These are phyloP conservation scores for Pteria penguin DNA, from an alignment of 2,888 invertebrate genomes.

Conservation along the genomic window DNA sequence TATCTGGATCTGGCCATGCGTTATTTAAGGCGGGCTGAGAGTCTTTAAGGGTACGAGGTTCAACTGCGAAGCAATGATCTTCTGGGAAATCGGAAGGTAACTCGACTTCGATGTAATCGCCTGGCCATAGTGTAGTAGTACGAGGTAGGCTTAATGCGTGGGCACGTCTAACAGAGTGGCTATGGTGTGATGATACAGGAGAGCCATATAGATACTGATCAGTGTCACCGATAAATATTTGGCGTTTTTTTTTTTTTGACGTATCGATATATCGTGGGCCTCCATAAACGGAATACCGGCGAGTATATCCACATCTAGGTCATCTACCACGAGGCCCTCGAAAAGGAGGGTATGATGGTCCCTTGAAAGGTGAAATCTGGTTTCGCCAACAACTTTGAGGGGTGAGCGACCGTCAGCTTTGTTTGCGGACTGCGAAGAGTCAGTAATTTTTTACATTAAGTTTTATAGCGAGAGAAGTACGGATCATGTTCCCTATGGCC, in stretches of 20 bases:
- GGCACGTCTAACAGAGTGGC: constrained; percentile 19
- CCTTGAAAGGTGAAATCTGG: too few species aligned
- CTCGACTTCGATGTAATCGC: constrained; percentile 40
- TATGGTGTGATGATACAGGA: background rate
- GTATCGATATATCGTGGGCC: constrained; percentile 51
- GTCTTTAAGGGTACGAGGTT: constrained; percentile 15
- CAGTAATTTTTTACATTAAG: constrained; percentile 2
- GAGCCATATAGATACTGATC: constrained; percentile 16
- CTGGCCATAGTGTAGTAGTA: constrained; percentile 44
- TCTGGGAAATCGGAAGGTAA: too few species aligned
- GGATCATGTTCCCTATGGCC: constrained; percentile 33
- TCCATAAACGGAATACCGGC: constrained; percentile 57
- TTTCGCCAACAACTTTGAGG: constrained; percentile 16
- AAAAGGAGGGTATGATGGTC: too few species aligned
- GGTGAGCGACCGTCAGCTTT: constrained; percentile 22
- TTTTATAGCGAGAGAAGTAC: background rate
- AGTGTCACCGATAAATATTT: constrained; percentile 35
- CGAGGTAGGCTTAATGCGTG: too few species aligned
- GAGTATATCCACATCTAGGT: too few species aligned
- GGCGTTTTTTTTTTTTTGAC: constrained; percentile 44
- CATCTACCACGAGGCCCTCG: too few species aligned
- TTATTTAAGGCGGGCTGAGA: too few species aligned
- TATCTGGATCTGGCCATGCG: too few species aligned
- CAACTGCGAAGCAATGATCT: constrained; percentile 30
- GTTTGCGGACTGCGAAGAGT: constrained; percentile 11